Percentiles rank a stretch among this genome's conserved stretches.
Evolutionary conservation across 2,113 vertebrate species (phyloP).

Genomic region (Triplophysa rosa): DNA sequence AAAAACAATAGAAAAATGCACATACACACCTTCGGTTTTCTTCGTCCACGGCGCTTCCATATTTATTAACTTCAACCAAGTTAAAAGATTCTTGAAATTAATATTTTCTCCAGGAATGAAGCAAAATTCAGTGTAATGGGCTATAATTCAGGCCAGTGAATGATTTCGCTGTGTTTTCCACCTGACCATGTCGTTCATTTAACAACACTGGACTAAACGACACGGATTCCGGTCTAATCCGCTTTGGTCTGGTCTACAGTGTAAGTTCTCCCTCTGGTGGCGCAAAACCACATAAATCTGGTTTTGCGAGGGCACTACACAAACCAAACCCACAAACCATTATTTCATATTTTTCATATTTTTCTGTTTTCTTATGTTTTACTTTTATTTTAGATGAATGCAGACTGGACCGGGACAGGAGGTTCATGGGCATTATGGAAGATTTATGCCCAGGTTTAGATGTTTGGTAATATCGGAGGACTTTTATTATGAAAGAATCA

Average conservation of each 20-base stretch:
- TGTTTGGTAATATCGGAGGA: background rate
- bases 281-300: conserved; percentile 39
- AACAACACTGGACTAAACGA: conserved; percentile 22
- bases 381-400: background rate
- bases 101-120: background rate
- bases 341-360: background rate
- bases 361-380: background rate
- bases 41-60: conserved; percentile 24
- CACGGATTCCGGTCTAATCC: conserved; percentile 47
- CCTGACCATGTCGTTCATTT: conserved; percentile 18
- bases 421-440: background rate
- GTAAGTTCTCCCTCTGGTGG: conserved; percentile 47
- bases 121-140: background rate
- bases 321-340: conserved; percentile 7
- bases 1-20: background rate
- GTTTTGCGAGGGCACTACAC: conserved; percentile 45
- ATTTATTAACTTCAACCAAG: conserved; percentile 25
- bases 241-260: conserved; percentile 45
- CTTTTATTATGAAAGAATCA: conserved; percentile 25
- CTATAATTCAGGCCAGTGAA: background rate
- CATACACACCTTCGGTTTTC: conserved; percentile 10
- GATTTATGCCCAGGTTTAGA: background rate
- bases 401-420: conserved; percentile 5
- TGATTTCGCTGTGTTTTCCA: conserved; percentile 4
- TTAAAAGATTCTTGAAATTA: background rate